Evolutionary conservation across 92 coral and sea anemone species (phyloP).

Genomic region (Actinostola sp.): DNA sequence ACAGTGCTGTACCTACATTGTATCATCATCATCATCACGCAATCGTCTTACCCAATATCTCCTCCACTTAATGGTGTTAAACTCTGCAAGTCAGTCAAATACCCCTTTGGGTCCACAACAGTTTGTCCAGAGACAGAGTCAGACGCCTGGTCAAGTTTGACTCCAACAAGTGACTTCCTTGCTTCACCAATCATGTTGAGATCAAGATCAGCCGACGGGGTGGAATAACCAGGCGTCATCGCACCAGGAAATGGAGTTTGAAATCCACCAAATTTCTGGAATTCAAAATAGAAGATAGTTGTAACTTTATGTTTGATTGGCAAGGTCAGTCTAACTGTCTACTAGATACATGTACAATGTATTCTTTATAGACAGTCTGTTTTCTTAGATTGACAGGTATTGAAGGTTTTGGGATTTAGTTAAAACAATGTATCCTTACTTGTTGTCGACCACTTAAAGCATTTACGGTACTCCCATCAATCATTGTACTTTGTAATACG

Average conservation of each 20-base stretch:
- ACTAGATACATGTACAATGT: too few relatives aligned
- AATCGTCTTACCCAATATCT: slow-evolving; percentile 82
- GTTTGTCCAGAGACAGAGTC: slow-evolving; percentile 98
- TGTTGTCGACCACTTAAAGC: slow-evolving; percentile 84
- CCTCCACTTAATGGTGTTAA: slow-evolving; percentile 93
- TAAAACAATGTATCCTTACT: slow-evolving; percentile 27
- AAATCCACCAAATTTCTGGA: slow-evolving; percentile 82
- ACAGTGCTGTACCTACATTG: too few relatives aligned
- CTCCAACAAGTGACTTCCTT: slow-evolving; percentile 96
- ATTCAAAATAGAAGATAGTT: background rate
- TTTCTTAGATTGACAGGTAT: too few relatives aligned
- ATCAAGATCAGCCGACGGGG: slow-evolving; percentile 96
- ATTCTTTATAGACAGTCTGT: too few relatives aligned
- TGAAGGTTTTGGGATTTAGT: too few relatives aligned
- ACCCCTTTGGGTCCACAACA: slow-evolving; percentile 97
- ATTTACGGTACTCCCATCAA: slow-evolving; percentile 68
- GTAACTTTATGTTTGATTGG: background rate
- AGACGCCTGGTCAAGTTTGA: slow-evolving; percentile 97
- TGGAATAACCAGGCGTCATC: slow-evolving; percentile 84
- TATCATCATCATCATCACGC: background rate
- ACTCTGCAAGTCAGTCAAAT: slow-evolving; percentile 93
- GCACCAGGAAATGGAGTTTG: slow-evolving; percentile 97
- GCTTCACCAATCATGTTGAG: slow-evolving; percentile 97
- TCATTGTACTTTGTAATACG: slow-evolving; percentile 71
- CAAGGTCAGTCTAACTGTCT: background rate